These are phyloP conservation scores for Leucopsar rothschildi DNA, from an alignment of 2,113 vertebrate species.

Conservation along the genomic window DNA sequence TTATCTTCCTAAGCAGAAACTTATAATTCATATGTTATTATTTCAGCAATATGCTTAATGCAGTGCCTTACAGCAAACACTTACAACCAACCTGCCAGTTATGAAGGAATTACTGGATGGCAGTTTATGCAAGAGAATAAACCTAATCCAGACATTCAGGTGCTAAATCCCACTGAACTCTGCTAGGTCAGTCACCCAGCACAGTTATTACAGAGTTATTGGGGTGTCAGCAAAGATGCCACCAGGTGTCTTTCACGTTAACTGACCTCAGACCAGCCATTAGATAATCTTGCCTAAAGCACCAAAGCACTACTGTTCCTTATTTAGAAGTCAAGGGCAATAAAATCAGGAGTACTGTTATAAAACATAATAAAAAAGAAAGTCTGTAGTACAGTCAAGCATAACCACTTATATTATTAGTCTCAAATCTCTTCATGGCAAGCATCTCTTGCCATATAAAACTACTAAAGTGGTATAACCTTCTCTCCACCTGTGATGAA, in stretches of 20 bases:
- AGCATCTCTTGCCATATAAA: neutral
- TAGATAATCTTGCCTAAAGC: neutral
- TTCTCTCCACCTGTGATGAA: neutral
- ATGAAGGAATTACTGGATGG: neutral
- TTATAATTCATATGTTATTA: neutral
- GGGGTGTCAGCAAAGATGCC: neutral
- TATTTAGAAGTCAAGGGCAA: neutral
- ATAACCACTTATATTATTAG: neutral
- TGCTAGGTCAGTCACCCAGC: neutral
- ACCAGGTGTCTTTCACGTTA: neutral
- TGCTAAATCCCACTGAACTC: neutral
- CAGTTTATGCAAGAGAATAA: neutral
- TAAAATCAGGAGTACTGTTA: neutral
- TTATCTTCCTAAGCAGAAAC: neutral
- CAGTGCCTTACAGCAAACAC: neutral
- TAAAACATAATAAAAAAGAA: neutral
- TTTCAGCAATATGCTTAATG: neutral
- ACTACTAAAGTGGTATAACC: neutral
- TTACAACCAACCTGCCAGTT: neutral
- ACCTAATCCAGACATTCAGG: neutral
- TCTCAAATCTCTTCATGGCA: neutral
- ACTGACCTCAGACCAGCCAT: neutral
- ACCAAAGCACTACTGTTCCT: neutral
- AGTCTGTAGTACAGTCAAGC: neutral
- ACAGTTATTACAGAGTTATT: neutral